A percentile compares a stretch with the other conserved stretches of the same genome.
phyloP scores from a whole-genome alignment of 1,140 invertebrate genomes.

The Zaprionus lachaisei region DNA sequence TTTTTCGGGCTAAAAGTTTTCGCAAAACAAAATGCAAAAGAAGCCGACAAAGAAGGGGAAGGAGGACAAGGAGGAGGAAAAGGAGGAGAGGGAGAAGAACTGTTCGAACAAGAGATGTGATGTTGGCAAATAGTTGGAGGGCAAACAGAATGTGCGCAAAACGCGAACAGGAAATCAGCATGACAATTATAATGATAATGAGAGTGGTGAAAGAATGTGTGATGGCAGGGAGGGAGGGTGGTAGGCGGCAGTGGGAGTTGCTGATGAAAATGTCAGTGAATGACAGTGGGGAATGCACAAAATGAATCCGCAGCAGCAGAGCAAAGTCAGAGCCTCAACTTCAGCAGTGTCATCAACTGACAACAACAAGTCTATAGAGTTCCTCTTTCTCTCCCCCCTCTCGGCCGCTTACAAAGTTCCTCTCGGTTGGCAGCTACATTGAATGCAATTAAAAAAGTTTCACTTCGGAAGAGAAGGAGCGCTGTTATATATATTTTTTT shows the following conservation, averaged over 20 bases:
- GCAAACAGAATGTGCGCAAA: constrained; percentile 25
- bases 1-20: constrained; percentile 39
- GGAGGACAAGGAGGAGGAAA: too few relatives aligned
- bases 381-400: background rate
- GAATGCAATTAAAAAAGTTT: constrained; percentile 82
- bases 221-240: background rate
- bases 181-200: constrained; percentile 83
- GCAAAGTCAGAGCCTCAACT: constrained; percentile 54
- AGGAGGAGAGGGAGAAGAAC: background rate
- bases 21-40: constrained; percentile 55
- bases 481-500: background rate
- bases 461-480: constrained; percentile 1
- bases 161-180: constrained; percentile 66
- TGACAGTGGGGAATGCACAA: constrained; percentile 63
- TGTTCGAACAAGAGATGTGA: constrained; percentile 21
- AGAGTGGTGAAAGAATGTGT: constrained; percentile 43
- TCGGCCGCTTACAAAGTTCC: constrained; percentile 4
- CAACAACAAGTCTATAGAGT: background rate
- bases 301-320: constrained; percentile 9
- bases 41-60: background rate
- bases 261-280: constrained; percentile 81
- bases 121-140: constrained; percentile 69
- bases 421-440: constrained; percentile 73
- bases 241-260: background rate
- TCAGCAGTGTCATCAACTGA: constrained; percentile 44